Base-by-base conservation (phyloP, 2,797 vertebrate species). In the Momotus momota region DNA sequence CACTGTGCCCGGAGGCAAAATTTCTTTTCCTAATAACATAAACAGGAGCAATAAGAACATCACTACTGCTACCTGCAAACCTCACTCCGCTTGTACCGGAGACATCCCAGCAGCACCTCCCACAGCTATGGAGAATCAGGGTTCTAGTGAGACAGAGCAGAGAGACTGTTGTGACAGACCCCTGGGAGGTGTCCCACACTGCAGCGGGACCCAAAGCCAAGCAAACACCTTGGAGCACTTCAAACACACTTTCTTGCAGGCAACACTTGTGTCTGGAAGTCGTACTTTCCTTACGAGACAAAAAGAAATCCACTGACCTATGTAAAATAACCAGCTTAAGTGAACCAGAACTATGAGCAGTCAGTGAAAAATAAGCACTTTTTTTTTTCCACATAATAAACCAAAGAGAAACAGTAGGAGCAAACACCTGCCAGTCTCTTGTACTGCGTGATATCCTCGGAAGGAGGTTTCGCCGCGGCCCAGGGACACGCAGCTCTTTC, bases 1-100 rank as follows among this genome's bases (percentile, higher is more conserved):
- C 1, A 0, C 66, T 57, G 54, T 0, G 0, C 38, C 45, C 72
- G 19, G 31, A 79, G 48, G 33, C 35, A 65, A 62, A 65, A 66
- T 13, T 52, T 52, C 27, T 65, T 49, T 60, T 60, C 19, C 40
- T 20, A 58, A 22, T 10, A 41, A 49, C 5, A 2, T 5, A 41
- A 86, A 35, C 33, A 78, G 77, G n/a, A 86, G 18, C 12, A 82
- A 80, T 6, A 31, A 22, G 7, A 45, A 8, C 2, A 83, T 12
- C 71, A 16, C 52, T 26, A 19, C 6, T 29, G 57, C 61, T 64
- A 38, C 81, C 74, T 35, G 35, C 78, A 93, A 92, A 65, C 14
- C 27, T 81, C 69, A 7, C 22, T 60, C 13, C 25, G 46, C 0
- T 1, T 23, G 51, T 23, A 27, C 61, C 7, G 1, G 11, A 13